Conservation (phyloP, 2,888 invertebrate species). For the Acrobasis suavella region DNA sequence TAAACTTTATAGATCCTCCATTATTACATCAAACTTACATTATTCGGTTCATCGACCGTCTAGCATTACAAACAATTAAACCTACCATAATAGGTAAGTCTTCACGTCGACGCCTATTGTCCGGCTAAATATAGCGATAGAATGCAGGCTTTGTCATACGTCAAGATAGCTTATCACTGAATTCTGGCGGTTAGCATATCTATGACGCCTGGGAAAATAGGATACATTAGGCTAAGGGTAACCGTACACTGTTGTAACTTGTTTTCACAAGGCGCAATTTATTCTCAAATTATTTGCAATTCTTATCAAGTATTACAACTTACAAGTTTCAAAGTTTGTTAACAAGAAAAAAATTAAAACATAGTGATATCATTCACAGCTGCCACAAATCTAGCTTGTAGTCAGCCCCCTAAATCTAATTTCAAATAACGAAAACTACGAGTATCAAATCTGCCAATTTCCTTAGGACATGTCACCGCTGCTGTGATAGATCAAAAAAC, state of each 20-base stretch:
- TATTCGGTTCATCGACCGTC: conserved; percentile 11
- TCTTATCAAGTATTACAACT: no score
- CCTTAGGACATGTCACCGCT: no score
- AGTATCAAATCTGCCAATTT: no score
- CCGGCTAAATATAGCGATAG: conserved; percentile 1
- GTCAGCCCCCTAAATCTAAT: no score
- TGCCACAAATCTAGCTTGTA: no score
- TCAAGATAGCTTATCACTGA: conserved; percentile 12
- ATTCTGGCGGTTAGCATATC: conserved; percentile 40
- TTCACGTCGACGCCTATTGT: conserved; percentile 14
- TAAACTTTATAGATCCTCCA: background rate
- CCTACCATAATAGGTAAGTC: conserved; percentile 7
- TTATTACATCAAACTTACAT: background rate
- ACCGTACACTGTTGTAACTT: background rate
- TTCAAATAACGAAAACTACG: no score
- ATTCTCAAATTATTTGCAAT: background rate
- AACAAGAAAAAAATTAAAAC: no score
- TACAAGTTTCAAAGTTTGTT: no score
- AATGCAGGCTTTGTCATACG: conserved; percentile 5
- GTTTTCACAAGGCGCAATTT: background rate
- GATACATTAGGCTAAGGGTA: background rate
- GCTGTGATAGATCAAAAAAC: no score
- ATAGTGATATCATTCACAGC: no score
- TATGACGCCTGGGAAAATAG: conserved; percentile 43
- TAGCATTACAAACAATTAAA: conserved; percentile 10